Base-by-base conservation (phyloP, 2,113 vertebrate genomes). In the Gymnogyps californianus region DNA sequence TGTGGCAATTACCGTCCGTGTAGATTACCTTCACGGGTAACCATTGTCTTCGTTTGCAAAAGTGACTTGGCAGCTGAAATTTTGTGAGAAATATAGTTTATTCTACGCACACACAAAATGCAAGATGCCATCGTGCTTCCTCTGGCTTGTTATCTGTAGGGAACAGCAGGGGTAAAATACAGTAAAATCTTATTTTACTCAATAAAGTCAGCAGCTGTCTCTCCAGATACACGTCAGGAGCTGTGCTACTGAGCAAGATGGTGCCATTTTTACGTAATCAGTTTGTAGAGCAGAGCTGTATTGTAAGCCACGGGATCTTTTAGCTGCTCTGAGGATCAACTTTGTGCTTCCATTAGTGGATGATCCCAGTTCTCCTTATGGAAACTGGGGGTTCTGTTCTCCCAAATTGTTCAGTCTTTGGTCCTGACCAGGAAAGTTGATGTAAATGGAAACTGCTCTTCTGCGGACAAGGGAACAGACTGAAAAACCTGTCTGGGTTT, bases 381-480 rank as follows among this genome's bases (percentile, higher is more conserved):
- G 71, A 47, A 67, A 14, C 8, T 1, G 2, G 16, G 15, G 34
- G 10, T 10, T 20, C 49, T 31, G 13, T n/a, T 9, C 22, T 49
- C 57, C 74, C 11, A 2, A 1, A 6, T 1, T 13, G 36, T 4
- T 40, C 7, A 0, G 13, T 7, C 42, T 34, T 7, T 46, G 85
- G 13, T 58, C 31, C 61, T 29, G 65, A 16, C 22, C 17, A 9
- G 88, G 78, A 11, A n/a, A 6, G 74, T 3, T 9, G 44, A 6
- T 19, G 54, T 13, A 3, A 21, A 28, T 24, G 91, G 69, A 7
- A 42, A 9, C 0, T 1, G 71, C 59, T 69, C n/a, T 28, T 58
- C 46, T 28, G 20, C 7, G 9, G 54, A 1, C 0, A 0, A 14
- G 29, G 67, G 38, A 46, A 7, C 7, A 11, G 70, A 0, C 13